These are phyloP conservation scores for Apostichopus californicus DNA, from an alignment of 35 echinoderm and acorn worm genomes.

Conservation along the genomic window DNA sequence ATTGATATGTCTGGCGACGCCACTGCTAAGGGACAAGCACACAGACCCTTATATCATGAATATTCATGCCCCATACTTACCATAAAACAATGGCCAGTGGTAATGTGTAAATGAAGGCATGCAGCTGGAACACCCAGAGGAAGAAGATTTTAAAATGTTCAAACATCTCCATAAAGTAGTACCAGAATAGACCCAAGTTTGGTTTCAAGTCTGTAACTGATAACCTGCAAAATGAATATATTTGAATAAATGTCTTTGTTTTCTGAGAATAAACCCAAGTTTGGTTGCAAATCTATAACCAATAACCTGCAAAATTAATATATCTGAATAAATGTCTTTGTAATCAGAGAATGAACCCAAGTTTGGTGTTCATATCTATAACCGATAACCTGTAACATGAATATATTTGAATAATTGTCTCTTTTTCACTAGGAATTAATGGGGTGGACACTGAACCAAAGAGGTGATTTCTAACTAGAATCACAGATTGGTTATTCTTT, in stretches of 20 bases:
- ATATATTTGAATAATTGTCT: neutral
- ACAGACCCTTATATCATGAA: neutral
- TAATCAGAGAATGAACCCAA: no score
- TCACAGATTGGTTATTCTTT: neutral
- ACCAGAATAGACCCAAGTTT: constrained; percentile 97
- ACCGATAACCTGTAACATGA: neutral
- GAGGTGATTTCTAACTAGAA: neutral
- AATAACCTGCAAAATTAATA: neutral
- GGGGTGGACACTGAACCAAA: neutral
- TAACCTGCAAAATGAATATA: constrained; percentile 55
- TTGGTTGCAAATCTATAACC: no score
- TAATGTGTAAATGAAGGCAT: constrained; percentile 95
- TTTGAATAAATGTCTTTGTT: no score
- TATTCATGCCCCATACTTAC: constrained; percentile 48
- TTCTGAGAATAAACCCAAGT: no score
- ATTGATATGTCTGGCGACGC: no score
- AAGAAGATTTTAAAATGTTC: constrained; percentile 95
- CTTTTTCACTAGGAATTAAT: no score
- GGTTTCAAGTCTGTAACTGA: constrained; percentile 79
- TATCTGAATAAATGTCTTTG: no score
- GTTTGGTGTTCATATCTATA: no score
- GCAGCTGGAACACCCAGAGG: constrained; percentile 87
- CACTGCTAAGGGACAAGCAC: no score
- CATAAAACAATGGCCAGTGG: constrained; percentile 78
- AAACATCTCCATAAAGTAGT: constrained; percentile 99